A percentile compares a stretch with the other conserved stretches of the same genome.
Evolutionary conservation across 2,113 vertebrate genomes (phyloP).

Genomic region (Apus apus): DNA sequence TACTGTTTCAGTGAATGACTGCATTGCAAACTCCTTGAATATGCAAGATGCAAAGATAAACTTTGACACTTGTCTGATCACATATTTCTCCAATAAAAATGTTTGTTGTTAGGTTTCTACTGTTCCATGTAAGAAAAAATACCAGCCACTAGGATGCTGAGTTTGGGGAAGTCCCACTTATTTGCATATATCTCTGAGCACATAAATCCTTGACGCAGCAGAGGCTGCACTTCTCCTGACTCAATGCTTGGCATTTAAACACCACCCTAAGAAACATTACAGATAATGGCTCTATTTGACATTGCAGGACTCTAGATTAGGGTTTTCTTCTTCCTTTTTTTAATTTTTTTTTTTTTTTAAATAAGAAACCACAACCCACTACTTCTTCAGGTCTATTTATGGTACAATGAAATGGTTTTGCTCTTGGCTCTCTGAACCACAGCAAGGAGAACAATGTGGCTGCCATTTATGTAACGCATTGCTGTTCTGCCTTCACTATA

Average conservation of each 20-base stretch:
- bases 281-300: not conserved
- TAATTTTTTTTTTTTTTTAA: not conserved
- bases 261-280: not conserved
- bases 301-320: not conserved
- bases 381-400: conserved; percentile 46
- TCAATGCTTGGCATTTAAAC: not conserved
- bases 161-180: not conserved
- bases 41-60: not conserved
- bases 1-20: not conserved
- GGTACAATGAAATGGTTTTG: not conserved
- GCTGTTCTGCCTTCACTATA: conserved; percentile 25
- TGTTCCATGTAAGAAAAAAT: not conserved
- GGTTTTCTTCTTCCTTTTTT: not conserved
- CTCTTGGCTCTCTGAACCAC: conserved; percentile 13
- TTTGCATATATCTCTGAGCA: not conserved
- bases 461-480: conserved; percentile 29
- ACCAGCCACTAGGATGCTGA: not conserved
- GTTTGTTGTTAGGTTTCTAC: not conserved
- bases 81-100: not conserved
- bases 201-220: not conserved
- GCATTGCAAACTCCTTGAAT: not conserved
- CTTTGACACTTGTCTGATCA: not conserved
- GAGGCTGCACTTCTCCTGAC: not conserved
- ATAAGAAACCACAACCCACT: not conserved
- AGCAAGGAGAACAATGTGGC: conserved; percentile 27